Conservation (phyloP, 2,888 invertebrate genomes). For the Elaeidobius kamerunicus region DNA sequence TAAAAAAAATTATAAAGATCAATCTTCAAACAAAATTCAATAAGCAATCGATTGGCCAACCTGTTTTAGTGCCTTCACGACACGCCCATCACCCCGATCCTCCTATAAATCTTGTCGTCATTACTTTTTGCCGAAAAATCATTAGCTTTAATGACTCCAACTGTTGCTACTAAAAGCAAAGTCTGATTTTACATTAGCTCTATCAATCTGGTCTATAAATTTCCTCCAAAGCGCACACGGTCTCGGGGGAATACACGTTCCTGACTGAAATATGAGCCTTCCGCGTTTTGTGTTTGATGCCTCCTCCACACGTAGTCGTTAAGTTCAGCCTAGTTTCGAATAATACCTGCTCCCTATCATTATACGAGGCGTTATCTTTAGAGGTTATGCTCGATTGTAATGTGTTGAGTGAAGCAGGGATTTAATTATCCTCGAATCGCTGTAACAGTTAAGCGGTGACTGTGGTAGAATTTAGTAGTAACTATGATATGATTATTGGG, state of each 20-base stretch:
- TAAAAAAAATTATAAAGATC: too few species aligned
- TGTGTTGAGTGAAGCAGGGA: neutral
- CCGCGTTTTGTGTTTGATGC: conserved; percentile 1
- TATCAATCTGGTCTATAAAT: conserved; percentile 4
- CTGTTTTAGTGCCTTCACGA: too few species aligned
- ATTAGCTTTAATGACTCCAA: conserved; percentile 2
- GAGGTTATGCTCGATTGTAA: neutral
- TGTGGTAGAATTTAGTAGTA: too few species aligned
- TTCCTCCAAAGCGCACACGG: neutral
- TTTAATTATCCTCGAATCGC: too few species aligned
- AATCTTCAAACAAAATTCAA: too few species aligned
- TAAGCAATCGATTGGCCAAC: too few species aligned
- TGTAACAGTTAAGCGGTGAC: too few species aligned
- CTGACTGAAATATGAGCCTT: neutral
- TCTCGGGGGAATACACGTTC: neutral
- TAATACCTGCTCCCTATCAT: neutral
- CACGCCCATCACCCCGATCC: too few species aligned
- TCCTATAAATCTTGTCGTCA: neutral
- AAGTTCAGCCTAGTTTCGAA: conserved; percentile 1
- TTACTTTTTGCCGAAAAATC: neutral
- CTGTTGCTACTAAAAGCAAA: conserved; percentile 18
- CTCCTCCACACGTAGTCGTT: neutral
- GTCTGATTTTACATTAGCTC: neutral
- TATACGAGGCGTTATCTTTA: neutral
- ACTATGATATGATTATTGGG: too few species aligned